Conservation (phyloP, 2,888 invertebrate species). For the Nebria brevicollis region DNA sequence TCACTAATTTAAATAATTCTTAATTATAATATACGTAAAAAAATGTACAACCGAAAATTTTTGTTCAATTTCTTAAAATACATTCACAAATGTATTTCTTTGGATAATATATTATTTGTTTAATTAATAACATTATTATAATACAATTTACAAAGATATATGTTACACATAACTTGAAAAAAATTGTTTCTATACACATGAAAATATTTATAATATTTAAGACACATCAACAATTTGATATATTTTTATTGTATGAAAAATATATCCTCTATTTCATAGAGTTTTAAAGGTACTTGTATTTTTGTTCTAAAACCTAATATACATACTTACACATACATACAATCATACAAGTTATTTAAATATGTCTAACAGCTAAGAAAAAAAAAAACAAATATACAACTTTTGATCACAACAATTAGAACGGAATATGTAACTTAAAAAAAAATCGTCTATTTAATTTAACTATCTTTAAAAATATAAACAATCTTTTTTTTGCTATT, state of each 20-base stretch:
- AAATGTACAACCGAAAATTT: constrained; percentile 41
- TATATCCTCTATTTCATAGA: constrained; percentile 42
- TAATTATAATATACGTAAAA: constrained; percentile 24
- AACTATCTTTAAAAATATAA: constrained; percentile 3
- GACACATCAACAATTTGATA: constrained; percentile 43
- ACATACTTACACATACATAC: constrained; percentile 28
- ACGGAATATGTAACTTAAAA: constrained; percentile 42
- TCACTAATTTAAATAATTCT: constrained; percentile 40
- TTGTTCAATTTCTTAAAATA: constrained; percentile 34
- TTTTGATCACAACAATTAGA: constrained; percentile 44
- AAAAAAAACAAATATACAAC: constrained; percentile 33
- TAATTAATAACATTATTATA: constrained; percentile 34
- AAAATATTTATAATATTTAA: constrained; percentile 31
- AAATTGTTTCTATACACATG: constrained; percentile 39
- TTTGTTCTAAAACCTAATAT: constrained; percentile 20
- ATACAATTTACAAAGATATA: constrained; percentile 44
- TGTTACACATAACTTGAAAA: constrained; percentile 45
- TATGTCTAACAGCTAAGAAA: constrained; percentile 10
- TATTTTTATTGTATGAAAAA: constrained; percentile 39
- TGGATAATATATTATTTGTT: constrained; percentile 43
- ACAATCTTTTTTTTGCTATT: constrained; percentile 4
- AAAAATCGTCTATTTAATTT: constrained; percentile 10
- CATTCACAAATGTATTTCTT: constrained; percentile 41
- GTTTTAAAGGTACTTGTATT: constrained; percentile 44
- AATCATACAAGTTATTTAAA: constrained; percentile 30